Evolutionary conservation across 2,113 vertebrate genomes (phyloP).

Genomic region (Psammodynastes pulverulentus): DNA sequence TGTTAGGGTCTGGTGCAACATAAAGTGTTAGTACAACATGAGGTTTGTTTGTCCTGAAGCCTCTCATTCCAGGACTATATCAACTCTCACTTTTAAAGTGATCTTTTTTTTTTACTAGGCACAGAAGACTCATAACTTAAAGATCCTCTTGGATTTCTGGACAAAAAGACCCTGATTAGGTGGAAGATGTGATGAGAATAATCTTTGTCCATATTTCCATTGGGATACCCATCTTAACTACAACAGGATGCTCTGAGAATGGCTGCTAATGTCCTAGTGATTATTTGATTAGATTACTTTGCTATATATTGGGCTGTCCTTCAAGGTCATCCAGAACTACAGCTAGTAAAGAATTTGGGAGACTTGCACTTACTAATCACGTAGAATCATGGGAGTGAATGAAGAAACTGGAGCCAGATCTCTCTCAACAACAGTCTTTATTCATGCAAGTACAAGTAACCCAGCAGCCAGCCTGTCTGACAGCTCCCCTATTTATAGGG

Average conservation of each 20-base stretch:
- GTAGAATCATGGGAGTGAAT: no score
- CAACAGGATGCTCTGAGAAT: not conserved
- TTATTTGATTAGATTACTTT: not conserved
- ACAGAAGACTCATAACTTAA: not conserved
- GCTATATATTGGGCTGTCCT: not conserved
- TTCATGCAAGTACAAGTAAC: no score
- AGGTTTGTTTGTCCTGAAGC: not conserved
- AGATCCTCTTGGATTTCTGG: not conserved
- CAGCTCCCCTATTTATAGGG: no score
- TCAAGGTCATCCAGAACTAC: not conserved
- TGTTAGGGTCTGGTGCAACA: not conserved
- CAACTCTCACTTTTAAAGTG: not conserved
- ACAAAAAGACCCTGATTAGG: not conserved
- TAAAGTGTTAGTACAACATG: no score
- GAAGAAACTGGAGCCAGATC: no score
- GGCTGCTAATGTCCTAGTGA: not conserved
- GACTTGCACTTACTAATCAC: not conserved
- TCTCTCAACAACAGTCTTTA: no score
- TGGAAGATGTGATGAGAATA: not conserved
- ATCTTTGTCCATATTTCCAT: not conserved
- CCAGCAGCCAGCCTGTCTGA: no score
- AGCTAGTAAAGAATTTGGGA: not conserved
- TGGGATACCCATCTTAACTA: not conserved
- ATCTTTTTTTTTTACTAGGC: not conserved
- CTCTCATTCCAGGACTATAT: not conserved